phyloP scores from a whole-genome alignment of 1,140 invertebrate genomes.

The Magallana angulata region DNA sequence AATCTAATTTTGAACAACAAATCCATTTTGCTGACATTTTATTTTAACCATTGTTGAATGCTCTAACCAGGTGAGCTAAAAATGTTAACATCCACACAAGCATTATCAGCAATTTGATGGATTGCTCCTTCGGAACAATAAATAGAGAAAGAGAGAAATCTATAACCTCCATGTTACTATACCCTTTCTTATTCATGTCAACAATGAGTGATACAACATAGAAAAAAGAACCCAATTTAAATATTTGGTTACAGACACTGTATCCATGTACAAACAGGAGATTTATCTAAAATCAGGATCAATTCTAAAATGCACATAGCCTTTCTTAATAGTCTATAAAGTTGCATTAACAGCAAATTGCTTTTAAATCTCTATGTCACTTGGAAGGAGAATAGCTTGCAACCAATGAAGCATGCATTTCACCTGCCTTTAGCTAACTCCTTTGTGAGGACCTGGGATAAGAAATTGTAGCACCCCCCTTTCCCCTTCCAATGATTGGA shows the following conservation, averaged over 20 bases:
- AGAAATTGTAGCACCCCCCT: background rate
- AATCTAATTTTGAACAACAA: background rate
- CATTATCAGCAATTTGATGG: background rate
- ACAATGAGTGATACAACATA: no score
- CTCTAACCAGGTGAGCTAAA: background rate
- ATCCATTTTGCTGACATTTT: background rate
- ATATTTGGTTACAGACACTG: no score
- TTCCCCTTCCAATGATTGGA: background rate
- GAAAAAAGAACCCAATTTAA: no score
- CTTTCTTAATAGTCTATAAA: conserved; percentile 2
- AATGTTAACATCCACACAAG: background rate
- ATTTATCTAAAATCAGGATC: background rate
- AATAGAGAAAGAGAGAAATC: no score
- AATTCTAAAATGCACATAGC: background rate
- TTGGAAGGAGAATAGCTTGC: background rate
- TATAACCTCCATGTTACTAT: no score
- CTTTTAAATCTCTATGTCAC: background rate
- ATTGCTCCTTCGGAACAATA: background rate
- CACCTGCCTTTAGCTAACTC: background rate
- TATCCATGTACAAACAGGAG: no score
- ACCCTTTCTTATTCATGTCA: no score
- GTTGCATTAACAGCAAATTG: conserved; percentile 27
- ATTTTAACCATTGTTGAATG: background rate
- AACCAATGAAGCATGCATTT: conserved; percentile 10
- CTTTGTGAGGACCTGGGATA: background rate